phyloP scores from a whole-genome alignment of 2,888 invertebrate species.

The Amphiduros pacificus region DNA sequence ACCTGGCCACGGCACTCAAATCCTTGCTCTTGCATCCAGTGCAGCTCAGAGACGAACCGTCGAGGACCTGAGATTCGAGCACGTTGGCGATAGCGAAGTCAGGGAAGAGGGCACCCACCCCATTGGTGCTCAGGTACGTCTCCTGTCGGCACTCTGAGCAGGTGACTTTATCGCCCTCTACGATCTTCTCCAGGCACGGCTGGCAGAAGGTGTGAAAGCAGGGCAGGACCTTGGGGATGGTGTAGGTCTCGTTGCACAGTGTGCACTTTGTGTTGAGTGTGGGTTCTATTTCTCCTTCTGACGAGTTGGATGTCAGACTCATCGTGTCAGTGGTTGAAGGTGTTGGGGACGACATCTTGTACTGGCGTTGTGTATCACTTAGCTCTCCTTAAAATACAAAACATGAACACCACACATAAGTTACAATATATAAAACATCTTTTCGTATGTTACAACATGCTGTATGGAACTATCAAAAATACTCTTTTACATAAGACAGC shows the following conservation, averaged over 20 bases:
- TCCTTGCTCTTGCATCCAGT: slow-evolving; percentile 96
- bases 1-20: slow-evolving; percentile 91
- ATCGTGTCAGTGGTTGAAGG: slow-evolving; percentile 52
- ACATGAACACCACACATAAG: too few species aligned
- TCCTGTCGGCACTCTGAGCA: slow-evolving; percentile 70
- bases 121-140: slow-evolving; percentile 54
- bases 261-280: slow-evolving; percentile 64
- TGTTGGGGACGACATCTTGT: slow-evolving; percentile 41
- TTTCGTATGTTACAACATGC: too few species aligned
- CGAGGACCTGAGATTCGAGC: slow-evolving; percentile 56
- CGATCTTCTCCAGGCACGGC: slow-evolving; percentile 73
- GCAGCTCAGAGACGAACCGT: slow-evolving; percentile 66
- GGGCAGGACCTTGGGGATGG: slow-evolving; percentile 54
- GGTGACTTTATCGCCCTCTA: slow-evolving; percentile 70
- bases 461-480: too few species aligned
- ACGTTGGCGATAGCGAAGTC: slow-evolving; percentile 67
- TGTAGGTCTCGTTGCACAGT: slow-evolving; percentile 74
- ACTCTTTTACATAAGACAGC: too few species aligned
- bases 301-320: slow-evolving; percentile 48
- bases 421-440: too few species aligned
- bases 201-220: slow-evolving; percentile 78
- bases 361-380: too few species aligned
- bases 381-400: too few species aligned
- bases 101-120: slow-evolving; percentile 70
- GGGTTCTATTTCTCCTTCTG: slow-evolving; percentile 46